Percentiles rank a stretch among this genome's conserved stretches.
Conservation (phyloP, 2,113 vertebrate species). For the Aix galericulata region DNA sequence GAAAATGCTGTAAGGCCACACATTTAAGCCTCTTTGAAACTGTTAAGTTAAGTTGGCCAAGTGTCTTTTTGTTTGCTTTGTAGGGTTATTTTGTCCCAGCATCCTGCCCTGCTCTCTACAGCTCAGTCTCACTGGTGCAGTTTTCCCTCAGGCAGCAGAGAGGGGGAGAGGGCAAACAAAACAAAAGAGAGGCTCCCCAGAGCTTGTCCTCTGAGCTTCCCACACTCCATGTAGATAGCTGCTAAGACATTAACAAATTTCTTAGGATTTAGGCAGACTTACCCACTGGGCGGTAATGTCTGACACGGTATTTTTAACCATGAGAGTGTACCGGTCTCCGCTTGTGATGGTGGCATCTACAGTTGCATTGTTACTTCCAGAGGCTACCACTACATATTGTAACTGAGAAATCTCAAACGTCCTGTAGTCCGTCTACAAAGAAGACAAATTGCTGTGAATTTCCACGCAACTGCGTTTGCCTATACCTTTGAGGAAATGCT, state of each 20-base stretch:
- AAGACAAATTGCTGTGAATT: not conserved
- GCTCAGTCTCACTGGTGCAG: not conserved
- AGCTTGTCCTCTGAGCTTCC: not conserved
- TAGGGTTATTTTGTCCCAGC: not conserved
- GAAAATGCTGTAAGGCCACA: not conserved
- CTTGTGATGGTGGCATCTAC: rapidly evolving
- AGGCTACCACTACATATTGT: rapidly evolving
- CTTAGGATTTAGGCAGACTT: slow-evolving; percentile 33
- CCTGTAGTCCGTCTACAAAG: slow-evolving; percentile 75
- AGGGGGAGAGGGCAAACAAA: not conserved
- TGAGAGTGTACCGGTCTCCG: slow-evolving; percentile 73
- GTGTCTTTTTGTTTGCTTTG: not conserved
- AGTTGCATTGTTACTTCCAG: rapidly evolving
- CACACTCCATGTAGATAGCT: not conserved
- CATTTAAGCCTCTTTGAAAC: not conserved
- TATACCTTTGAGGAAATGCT: not conserved
- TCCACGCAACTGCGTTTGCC: not conserved
- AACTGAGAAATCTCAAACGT: not conserved
- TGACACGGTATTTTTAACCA: not conserved
- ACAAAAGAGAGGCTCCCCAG: not conserved
- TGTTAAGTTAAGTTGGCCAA: not conserved
- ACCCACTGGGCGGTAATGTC: not conserved
- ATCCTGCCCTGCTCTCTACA: not conserved
- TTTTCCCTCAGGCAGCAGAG: not conserved
- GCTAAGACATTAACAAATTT: not conserved